Conservation (phyloP, 2,888 invertebrate species). For the Drosophila limbata region DNA sequence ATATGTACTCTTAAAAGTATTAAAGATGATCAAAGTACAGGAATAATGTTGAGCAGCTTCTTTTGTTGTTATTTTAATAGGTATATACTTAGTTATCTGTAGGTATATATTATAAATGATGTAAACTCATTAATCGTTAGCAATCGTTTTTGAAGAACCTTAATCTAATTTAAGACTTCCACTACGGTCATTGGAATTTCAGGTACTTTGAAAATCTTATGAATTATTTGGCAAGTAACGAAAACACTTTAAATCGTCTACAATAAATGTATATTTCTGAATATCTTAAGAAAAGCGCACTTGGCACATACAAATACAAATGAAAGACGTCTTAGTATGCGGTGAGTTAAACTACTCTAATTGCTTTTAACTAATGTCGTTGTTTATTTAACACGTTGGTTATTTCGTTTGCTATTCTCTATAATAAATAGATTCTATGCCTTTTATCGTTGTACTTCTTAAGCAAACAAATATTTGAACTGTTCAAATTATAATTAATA, state of each 20-base stretch:
- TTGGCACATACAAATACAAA: conserved; percentile 48
- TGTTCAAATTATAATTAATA: conserved; percentile 8
- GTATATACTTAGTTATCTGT: conserved; percentile 19
- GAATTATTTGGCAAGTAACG: conserved; percentile 74
- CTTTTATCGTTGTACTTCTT: conserved; percentile 57
- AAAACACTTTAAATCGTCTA: conserved; percentile 55
- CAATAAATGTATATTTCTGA: conserved; percentile 26
- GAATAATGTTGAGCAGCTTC: conserved; percentile 48
- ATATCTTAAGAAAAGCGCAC: conserved; percentile 44
- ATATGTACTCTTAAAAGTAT: conserved; percentile 25
- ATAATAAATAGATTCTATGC: conserved; percentile 37
- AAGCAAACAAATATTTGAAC: conserved; percentile 30
- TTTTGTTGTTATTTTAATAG: conserved; percentile 2
- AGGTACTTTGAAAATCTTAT: conserved; percentile 80
- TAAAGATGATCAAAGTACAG: conserved; percentile 46
- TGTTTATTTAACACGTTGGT: conserved; percentile 29
- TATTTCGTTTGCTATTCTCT: conserved; percentile 28
- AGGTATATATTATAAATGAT: conserved; percentile 36
- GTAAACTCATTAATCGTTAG: conserved; percentile 46
- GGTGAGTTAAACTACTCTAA: conserved; percentile 65
- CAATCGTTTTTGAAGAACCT: conserved; percentile 52
- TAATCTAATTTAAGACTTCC: conserved; percentile 72
- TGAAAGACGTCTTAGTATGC: conserved; percentile 66
- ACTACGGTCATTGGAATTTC: conserved; percentile 71
- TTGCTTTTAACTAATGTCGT: conserved; percentile 50